Base-by-base conservation (phyloP, 2,113 vertebrate species). In the Pycnonotus jocosus region DNA sequence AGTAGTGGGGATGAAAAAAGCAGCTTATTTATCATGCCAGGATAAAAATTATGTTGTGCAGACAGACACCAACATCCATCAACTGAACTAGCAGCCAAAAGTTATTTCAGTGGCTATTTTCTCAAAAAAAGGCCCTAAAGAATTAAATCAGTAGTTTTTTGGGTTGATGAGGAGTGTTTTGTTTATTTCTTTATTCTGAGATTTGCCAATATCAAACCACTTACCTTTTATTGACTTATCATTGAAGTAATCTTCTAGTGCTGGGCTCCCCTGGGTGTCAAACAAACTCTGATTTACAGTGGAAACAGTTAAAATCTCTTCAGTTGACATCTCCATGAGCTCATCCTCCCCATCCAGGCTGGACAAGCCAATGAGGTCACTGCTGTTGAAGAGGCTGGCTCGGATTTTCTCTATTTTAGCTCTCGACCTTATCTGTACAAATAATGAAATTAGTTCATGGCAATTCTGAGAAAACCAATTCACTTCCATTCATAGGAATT, bases 361-460 rank as follows among this genome's bases (percentile, higher is more conserved):
- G 33, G 99, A 99, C 86, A 99, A 94, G 33, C 99, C 99, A 97
- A 99, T 99, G 96, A 99, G 97, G 90, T 99, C 99, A 38, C 99
- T 99, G 85, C 99, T 99, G 93, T 99, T 99, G 85, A 99, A 99
- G 10, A 99, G 98, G 94, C 99, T 99, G 77, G 99, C 99, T 76
- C 99, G 98, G 69, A 99, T 99, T 95, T 99, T 99, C 98, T 99
- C 99, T 78, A 99, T 98, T 97, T 99, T 99, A 71, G 99, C 99
- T 87, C 99, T 98, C 88, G 99, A 99, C 40, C 99, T 98, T 87
- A 99, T 99, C 99, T 99, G 97, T 31, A 66, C 91, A 93, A 92
- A 97, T n/a, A 95, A 86, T 12, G 53, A 69, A 69, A 73, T 73
- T 2, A n/a, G 50, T 81, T 58, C 92, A 17, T 2, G 51, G 68